phyloP scores from a whole-genome alignment of 64 coral and sea anemone genomes.

The Hydrozoanthus tunicans region DNA sequence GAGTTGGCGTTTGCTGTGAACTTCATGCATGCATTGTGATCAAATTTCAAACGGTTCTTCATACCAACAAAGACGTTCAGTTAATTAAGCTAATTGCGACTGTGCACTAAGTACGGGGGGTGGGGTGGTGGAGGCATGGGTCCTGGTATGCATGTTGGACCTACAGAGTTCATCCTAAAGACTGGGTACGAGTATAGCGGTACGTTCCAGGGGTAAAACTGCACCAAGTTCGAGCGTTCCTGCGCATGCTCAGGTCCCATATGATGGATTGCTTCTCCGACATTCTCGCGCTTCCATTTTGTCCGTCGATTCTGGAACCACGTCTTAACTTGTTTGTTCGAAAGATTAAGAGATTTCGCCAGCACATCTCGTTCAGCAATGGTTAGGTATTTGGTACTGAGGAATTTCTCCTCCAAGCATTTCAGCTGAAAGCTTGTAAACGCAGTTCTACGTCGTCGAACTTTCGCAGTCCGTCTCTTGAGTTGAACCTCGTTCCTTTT shows the following conservation, averaged over 20 bases:
- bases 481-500: constrained; percentile 29
- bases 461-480: constrained; percentile 68
- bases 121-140: constrained; percentile 42
- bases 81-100: background rate
- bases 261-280: constrained; percentile 83
- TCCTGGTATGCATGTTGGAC: constrained; percentile 45
- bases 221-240: constrained; percentile 69
- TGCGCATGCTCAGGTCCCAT: constrained; percentile 70
- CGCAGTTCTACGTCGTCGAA: constrained; percentile 79
- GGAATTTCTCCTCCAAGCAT: constrained; percentile 94
- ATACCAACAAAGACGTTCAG: background rate
- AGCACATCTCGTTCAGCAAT: constrained; percentile 94
- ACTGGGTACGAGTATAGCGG: constrained; percentile 77
- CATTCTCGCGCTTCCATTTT: constrained; percentile 99
- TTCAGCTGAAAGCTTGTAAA: constrained; percentile 98
- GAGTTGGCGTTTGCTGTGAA: no score
- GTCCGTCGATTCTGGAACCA: constrained; percentile 99
- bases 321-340: constrained; percentile 95
- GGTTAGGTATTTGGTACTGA: constrained; percentile 92
- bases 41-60: no score
- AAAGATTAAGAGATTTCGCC: constrained; percentile 91
- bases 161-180: constrained; percentile 71
- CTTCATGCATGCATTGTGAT: no score
- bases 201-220: constrained; percentile 66
- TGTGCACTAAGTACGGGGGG: constrained; percentile 48